A percentile compares a stretch with the other conserved stretches of the same genome.
Conservation (phyloP, 2,888 invertebrate genomes). For the Polydrusus cervinus region DNA sequence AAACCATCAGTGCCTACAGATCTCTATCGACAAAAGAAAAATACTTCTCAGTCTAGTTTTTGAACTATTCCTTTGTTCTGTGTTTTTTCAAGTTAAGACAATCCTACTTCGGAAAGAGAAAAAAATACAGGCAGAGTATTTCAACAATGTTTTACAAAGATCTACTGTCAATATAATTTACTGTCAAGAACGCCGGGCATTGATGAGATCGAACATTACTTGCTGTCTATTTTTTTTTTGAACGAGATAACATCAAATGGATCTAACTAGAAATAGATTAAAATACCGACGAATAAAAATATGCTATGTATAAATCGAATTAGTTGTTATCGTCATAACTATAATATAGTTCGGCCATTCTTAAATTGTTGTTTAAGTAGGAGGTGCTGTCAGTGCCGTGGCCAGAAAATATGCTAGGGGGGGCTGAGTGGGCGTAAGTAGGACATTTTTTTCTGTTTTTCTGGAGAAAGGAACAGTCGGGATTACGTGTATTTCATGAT, state of each 20-base stretch:
- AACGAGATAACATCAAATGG: slow-evolving; percentile 2
- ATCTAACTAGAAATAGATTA: slow-evolving; percentile 12
- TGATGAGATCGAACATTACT: slow-evolving; percentile 11
- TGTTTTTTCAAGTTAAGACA: background rate
- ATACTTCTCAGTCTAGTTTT: background rate
- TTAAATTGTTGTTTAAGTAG: too few species aligned
- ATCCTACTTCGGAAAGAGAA: background rate
- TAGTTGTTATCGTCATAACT: background rate
- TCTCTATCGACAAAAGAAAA: slow-evolving; percentile 4
- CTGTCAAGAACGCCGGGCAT: slow-evolving; percentile 8
- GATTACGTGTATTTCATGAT: too few species aligned
- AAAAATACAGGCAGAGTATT: background rate
- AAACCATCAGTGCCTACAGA: background rate
- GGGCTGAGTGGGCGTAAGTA: too few species aligned
- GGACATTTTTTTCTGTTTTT: too few species aligned
- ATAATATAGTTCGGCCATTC: too few species aligned
- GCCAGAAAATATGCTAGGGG: too few species aligned
- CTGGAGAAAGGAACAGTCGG: too few species aligned
- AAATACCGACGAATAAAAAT: slow-evolving; percentile 6
- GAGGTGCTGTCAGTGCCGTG: too few species aligned
- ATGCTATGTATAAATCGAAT: background rate
- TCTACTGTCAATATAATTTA: slow-evolving; percentile 1
- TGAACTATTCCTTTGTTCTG: slow-evolving; percentile 1
- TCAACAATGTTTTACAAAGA: slow-evolving; percentile 1
- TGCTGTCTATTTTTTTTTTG: background rate